phyloP scores from a whole-genome alignment of 2,113 vertebrate species.

The Benthochromis sp. region DNA sequence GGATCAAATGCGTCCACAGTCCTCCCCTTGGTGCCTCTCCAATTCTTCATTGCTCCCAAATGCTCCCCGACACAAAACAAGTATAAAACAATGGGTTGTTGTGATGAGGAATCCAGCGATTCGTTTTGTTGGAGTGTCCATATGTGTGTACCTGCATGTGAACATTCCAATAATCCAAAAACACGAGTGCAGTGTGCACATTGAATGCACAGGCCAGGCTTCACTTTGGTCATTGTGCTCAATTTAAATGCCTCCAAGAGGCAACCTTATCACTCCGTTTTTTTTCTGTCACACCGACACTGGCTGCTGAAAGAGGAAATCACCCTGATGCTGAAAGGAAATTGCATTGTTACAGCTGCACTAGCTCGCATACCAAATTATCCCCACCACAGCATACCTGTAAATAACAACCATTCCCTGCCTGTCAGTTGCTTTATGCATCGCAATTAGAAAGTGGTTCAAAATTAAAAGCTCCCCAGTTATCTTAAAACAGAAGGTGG shows the following conservation, averaged over 20 bases:
- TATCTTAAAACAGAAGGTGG: conserved; percentile 56
- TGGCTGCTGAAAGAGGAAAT: conserved; percentile 35
- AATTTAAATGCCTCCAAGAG: conserved; percentile 9
- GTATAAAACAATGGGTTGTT: conserved; percentile 2
- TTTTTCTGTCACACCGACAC: not conserved
- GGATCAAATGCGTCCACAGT: conserved; percentile 2
- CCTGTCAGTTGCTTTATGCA: conserved; percentile 38
- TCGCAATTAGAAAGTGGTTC: conserved; percentile 26
- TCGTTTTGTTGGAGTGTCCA: not conserved
- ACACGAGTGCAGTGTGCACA: not conserved
- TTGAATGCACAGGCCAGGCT: not conserved
- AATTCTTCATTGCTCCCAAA: not conserved
- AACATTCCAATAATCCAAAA: conserved; percentile 1
- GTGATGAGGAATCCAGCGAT: not conserved
- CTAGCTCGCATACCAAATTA: conserved; percentile 47
- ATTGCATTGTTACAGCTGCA: conserved; percentile 39
- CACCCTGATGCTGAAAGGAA: conserved; percentile 36
- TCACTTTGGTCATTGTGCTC: not conserved
- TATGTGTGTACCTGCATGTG: not conserved
- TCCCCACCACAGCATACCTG: conserved; percentile 10
- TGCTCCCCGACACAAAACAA: not conserved
- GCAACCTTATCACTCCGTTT: not conserved
- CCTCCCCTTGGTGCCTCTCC: not conserved
- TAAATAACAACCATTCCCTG: conserved; percentile 50
- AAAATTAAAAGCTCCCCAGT: conserved; percentile 56